A percentile compares a stretch with the other conserved stretches of the same genome.
Conservation (phyloP, 2,888 invertebrate species). For the Oegoconia quadripuncta region DNA sequence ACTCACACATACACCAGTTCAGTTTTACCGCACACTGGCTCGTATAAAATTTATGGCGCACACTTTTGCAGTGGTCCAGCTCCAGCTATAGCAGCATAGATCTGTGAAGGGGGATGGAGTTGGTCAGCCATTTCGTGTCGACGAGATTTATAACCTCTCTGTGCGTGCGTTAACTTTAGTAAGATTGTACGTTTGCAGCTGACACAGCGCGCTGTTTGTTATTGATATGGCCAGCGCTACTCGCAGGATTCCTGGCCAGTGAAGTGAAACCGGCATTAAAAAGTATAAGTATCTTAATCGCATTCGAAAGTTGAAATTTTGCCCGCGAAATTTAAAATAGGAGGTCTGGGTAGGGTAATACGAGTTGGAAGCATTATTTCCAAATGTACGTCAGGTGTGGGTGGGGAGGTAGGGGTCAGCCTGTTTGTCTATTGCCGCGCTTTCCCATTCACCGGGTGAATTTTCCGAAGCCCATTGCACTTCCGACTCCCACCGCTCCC, state of each 20-base stretch:
- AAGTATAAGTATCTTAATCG: not conserved
- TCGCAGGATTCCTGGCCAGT: not conserved
- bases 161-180: slow-evolving; percentile 62
- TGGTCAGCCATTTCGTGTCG: slow-evolving; percentile 78
- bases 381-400: slow-evolving; percentile 61
- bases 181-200: slow-evolving; percentile 61
- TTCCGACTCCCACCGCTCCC: slow-evolving; percentile 50
- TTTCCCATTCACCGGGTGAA: slow-evolving; percentile 77
- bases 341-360: slow-evolving; percentile 39
- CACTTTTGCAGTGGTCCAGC: slow-evolving; percentile 65
- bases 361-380: slow-evolving; percentile 67
- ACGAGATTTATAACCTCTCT: slow-evolving; percentile 76
- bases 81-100: slow-evolving; percentile 57
- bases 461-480: slow-evolving; percentile 74
- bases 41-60: slow-evolving; percentile 78
- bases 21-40: slow-evolving; percentile 73
- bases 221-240: slow-evolving; percentile 7
- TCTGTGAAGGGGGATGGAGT: slow-evolving; percentile 56
- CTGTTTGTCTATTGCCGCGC: slow-evolving; percentile 77
- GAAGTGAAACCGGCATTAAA: no score
- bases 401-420: slow-evolving; percentile 55
- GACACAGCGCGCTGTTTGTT: slow-evolving; percentile 34
- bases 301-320: not conserved
- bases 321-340: slow-evolving; percentile 34
- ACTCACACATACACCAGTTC: slow-evolving; percentile 42